Percentiles rank a stretch among this genome's conserved stretches.
phyloP scores from a whole-genome alignment of 2,888 invertebrate species.

The Harpalus rufipes region DNA sequence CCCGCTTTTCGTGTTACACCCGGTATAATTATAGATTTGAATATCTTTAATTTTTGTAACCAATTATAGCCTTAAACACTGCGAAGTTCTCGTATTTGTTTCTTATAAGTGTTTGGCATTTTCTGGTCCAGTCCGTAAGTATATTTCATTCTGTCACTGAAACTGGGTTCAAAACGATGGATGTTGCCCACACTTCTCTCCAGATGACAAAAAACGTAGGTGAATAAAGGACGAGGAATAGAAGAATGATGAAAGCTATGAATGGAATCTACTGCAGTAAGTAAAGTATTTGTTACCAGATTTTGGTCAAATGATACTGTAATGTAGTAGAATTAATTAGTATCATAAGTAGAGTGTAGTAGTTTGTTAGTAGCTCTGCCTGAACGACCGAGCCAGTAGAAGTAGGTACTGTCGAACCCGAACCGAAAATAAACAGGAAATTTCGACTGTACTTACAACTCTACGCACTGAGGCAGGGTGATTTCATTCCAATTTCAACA shows the following conservation, averaged over 20 bases:
- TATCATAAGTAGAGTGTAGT: constrained; percentile 2
- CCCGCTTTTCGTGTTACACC: too few relatives aligned
- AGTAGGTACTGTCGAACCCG: constrained; percentile 73
- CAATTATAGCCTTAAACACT: not conserved
- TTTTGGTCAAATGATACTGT: not conserved
- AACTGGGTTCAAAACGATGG: not conserved
- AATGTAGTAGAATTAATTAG: not conserved
- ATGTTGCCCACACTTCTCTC: not conserved
- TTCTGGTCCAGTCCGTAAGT: not conserved
- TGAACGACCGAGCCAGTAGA: constrained; percentile 67
- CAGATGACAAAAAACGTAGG: not conserved
- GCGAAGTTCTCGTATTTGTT: not conserved
- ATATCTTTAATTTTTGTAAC: not conserved
- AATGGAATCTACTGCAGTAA: not conserved
- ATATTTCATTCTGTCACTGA: not conserved
- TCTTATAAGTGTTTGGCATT: not conserved
- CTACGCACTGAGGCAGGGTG: constrained; percentile 57
- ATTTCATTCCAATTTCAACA: constrained; percentile 42
- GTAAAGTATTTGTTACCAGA: not conserved
- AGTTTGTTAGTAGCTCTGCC: constrained; percentile 51
- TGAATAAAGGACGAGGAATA: not conserved
- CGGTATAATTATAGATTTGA: not conserved
- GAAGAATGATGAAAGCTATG: not conserved
- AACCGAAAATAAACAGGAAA: constrained; percentile 73
- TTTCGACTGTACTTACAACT: constrained; percentile 64